phyloP scores from a whole-genome alignment of 1,140 invertebrate genomes.

The Nebria ingens region DNA sequence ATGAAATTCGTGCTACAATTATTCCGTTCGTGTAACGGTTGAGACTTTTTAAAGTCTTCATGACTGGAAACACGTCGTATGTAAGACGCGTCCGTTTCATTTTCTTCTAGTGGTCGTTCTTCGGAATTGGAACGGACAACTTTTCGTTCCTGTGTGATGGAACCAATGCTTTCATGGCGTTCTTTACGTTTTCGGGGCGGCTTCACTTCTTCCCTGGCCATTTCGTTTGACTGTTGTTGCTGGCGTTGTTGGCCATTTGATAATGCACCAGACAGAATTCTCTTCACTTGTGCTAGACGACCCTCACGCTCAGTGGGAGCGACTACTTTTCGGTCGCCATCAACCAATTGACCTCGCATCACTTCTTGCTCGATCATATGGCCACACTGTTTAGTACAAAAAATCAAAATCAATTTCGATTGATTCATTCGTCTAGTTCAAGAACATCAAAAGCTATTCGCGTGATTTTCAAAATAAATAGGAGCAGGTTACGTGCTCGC shows the following conservation, averaged over 20 bases:
- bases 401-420: not conserved
- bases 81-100: constrained; percentile 33
- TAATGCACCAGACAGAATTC: constrained; percentile 16
- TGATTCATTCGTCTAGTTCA: not conserved
- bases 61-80: constrained; percentile 53
- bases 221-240: constrained; percentile 29
- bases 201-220: constrained; percentile 27
- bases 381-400: constrained; percentile 19
- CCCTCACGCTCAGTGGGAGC: constrained; percentile 19
- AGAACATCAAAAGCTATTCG: not conserved
- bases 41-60: constrained; percentile 48
- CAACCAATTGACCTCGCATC: constrained; percentile 29
- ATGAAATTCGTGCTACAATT: constrained; percentile 15
- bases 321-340: constrained; percentile 20
- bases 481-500: not conserved
- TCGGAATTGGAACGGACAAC: constrained; percentile 67
- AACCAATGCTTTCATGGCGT: constrained; percentile 54
- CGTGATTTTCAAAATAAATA: no score
- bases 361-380: constrained; percentile 24
- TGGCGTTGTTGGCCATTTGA: not conserved
- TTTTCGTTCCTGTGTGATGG: constrained; percentile 57
- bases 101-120: constrained; percentile 40
- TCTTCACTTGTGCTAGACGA: constrained; percentile 21
- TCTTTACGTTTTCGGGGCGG: constrained; percentile 61
- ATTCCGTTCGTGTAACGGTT: constrained; percentile 36